Base-by-base conservation (phyloP, 2,113 vertebrate species). In the Microcebus lehilahytsara region DNA sequence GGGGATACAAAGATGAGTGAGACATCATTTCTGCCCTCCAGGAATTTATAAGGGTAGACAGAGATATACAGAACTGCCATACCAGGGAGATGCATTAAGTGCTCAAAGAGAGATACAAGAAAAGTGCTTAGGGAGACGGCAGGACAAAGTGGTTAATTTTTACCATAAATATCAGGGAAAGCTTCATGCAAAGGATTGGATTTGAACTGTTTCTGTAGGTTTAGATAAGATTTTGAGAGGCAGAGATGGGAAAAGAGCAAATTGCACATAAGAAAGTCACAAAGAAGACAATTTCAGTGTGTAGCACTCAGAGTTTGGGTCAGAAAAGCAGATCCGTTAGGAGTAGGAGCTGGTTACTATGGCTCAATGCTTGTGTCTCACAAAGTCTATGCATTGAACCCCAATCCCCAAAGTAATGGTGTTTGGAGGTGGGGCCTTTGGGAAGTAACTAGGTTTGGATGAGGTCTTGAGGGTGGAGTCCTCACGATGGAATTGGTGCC, bases 1-100 rank as follows among this genome's bases (percentile, higher is more conserved):
- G 97, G 94, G 95, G 74, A 92, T 71, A n/a, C 64, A 80, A 37
- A 87, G 75, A 92, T 32, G 90, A 96, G 84, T 58, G 80, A 90
- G 81, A 67, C 58, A 46, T 69, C 4, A 16, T 37, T 71, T 91
- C 23, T 58, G 23, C 74, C 92, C 94, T 95, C 20, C 12, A 96
- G 74, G 72, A 89, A 83, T 58, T 74, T 81, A 74, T 17, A 64
- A 10, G n/a, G 51, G 64, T 34, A 91, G 95, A 78, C 32, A 32
- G 80, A 96, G 80, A 83, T 14, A 16, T 5, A 88, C 51, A 81
- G 62, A 74, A n/a, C 32, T 58, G 67, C 67, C 71, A 46, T 12
- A 25, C 8, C 56, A 62, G 49, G 74, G 78, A 89, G 51, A 46
- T 83, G 58, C 6, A 71, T 74, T 93, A 58, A 51, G 34, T 25